Base-by-base conservation (phyloP, 2,113 vertebrate species). In the Paralichthys olivaceus region DNA sequence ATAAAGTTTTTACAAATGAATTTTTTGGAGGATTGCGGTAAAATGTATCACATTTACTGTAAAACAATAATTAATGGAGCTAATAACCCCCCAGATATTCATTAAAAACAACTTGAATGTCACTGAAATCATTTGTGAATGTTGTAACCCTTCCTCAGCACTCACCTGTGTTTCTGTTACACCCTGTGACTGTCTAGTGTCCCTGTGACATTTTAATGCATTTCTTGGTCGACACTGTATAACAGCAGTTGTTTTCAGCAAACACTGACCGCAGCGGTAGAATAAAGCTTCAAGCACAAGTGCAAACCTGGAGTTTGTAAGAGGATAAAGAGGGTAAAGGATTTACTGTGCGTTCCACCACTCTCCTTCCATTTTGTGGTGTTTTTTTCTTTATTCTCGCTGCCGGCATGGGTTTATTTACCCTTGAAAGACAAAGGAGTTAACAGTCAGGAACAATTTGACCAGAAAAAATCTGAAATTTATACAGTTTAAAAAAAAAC, bases 361-460 rank as follows among this genome's bases (percentile, higher is more conserved):
- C 25, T 68, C 37, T 61, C 26, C 61, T 56, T 62, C 65, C 69
- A 7, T 73, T 63, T 32, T 53, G 58, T 68, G 26, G 13, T 64
- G 15, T 61, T 26, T 72, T 17, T 68, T 32, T 40, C 3, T 81
- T 22, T 64, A 47, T 79, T 20, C 17, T 32, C 12, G 7, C 64
- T 75, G 29, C 40, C 37, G 65, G 43, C 26, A 32, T 25, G 7
- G 60, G n/a, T 49, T 75, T 54, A 75, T 72, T 89, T 83, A 89
- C 86, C 87, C 72, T 54, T 88, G 72, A 89, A 91, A 86, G 80
- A 68, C 77, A 76, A 37, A 43, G 45, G 68, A 78, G 55, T 84
- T 62, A 77, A 81, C 68, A 84, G 73, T 75, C 55, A 61, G 20
- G 34, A 69, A 84, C 53, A 74, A 83, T 81, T 80, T 45, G 5